Evolutionary conservation across 2,797 vertebrate species (phyloP).

Genomic region (Muscicapa comitata): DNA sequence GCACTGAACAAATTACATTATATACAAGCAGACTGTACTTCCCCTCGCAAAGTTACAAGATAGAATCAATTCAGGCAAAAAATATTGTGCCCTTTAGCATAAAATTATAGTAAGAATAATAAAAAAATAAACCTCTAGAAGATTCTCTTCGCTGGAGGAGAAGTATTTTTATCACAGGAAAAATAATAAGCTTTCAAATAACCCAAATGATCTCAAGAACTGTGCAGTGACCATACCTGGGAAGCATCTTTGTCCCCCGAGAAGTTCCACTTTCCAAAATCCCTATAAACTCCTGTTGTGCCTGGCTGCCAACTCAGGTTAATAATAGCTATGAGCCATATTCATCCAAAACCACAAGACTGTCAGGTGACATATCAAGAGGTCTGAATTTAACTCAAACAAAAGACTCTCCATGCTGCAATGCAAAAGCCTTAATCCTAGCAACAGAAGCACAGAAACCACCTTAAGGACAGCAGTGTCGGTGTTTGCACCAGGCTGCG

Average conservation of each 20-base stretch:
- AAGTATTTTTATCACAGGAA: not conserved
- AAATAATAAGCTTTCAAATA: not conserved
- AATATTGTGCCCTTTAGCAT: not conserved
- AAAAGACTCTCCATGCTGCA: conserved; percentile 71
- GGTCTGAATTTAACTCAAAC: conserved; percentile 75
- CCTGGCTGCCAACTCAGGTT: conserved; percentile 79
- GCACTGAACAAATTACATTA: not conserved
- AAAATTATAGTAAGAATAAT: not conserved
- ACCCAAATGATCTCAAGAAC: conserved; percentile 12
- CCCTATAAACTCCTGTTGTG: conserved; percentile 69
- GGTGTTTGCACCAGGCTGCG: conserved; percentile 2
- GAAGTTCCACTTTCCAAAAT: conserved; percentile 72
- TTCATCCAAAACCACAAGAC: conserved; percentile 94
- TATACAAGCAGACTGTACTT: not conserved
- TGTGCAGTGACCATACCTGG: conserved; percentile 76
- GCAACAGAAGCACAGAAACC: conserved; percentile 37
- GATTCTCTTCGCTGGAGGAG: not conserved
- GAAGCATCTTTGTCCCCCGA: conserved; percentile 77
- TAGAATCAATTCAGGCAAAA: not conserved
- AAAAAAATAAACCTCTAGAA: not conserved
- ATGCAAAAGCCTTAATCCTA: conserved; percentile 55
- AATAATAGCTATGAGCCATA: conserved; percentile 93
- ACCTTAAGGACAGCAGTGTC: conserved; percentile 9
- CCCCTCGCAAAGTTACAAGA: not conserved
- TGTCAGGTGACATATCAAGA: conserved; percentile 89